phyloP scores from a whole-genome alignment of 1,140 invertebrate genomes.

The Magallana gigas region DNA sequence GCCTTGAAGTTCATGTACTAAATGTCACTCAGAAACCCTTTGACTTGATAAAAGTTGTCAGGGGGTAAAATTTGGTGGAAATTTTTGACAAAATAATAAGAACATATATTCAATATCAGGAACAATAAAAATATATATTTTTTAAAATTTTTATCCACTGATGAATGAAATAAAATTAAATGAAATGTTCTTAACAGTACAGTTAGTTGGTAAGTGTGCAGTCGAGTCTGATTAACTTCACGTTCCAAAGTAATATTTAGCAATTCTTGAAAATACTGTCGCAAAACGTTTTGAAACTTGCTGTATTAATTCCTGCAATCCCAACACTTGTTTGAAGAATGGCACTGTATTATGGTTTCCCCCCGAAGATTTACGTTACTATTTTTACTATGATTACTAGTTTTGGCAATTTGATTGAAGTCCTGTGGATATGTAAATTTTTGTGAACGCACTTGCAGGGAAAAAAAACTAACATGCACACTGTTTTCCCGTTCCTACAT shows the following conservation, averaged over 20 bases:
- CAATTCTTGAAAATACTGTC: background rate
- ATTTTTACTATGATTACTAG: too few species aligned
- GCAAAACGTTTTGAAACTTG: background rate
- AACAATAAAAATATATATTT: too few species aligned
- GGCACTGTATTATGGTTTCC: background rate
- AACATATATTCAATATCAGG: too few species aligned
- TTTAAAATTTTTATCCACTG: too few species aligned
- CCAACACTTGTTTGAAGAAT: background rate
- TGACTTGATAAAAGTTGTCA: background rate
- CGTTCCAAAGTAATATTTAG: background rate
- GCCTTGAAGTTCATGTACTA: background rate
- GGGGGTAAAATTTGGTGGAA: background rate
- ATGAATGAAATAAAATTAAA: background rate
- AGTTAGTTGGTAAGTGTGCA: constrained; percentile 32
- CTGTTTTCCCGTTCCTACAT: too few species aligned
- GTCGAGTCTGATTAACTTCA: background rate
- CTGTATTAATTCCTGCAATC: background rate
- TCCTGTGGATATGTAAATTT: too few species aligned
- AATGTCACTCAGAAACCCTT: constrained; percentile 9
- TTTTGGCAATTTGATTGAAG: too few species aligned
- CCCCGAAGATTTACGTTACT: too few species aligned
- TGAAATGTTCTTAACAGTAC: constrained; percentile 22
- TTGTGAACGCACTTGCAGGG: too few species aligned
- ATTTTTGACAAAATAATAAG: background rate
- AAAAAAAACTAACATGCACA: too few species aligned